Conservation (phyloP, 2,113 vertebrate genomes). For the Microtus richardsoni region DNA sequence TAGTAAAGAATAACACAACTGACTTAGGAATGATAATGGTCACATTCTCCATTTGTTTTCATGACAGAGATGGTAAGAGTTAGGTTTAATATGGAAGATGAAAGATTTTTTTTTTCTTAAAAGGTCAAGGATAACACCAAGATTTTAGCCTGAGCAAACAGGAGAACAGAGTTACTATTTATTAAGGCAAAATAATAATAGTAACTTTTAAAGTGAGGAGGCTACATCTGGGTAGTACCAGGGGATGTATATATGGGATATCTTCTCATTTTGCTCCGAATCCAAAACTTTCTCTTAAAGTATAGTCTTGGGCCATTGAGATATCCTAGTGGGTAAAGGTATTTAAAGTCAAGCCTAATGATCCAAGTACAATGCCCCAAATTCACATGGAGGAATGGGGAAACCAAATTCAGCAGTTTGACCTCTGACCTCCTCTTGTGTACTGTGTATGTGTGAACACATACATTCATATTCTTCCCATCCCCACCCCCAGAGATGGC, state of each 20-base stretch:
- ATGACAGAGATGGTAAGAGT: not conserved
- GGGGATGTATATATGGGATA: not conserved
- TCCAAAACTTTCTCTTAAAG: not conserved
- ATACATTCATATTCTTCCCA: no score
- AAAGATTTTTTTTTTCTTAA: slow-evolving; percentile 39
- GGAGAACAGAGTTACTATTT: slow-evolving; percentile 4
- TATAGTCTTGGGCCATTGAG: not conserved
- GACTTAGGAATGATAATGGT: not conserved
- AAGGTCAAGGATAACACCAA: slow-evolving; percentile 36
- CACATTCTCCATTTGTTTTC: slow-evolving; percentile 12
- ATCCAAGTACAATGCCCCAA: not conserved
- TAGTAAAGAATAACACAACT: not conserved
- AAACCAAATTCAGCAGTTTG: not conserved
- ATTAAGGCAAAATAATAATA: not conserved
- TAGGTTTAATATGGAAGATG: not conserved
- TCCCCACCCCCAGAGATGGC: no score
- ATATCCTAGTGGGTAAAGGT: not conserved
- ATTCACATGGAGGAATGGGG: not conserved
- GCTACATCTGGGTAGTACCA: not conserved
- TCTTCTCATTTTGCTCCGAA: not conserved
- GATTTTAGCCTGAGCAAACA: not conserved
- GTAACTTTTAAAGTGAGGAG: not conserved
- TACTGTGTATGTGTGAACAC: no score
- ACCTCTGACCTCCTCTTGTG: no score
- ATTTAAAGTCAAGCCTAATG: not conserved